Evolutionary conservation across 2,113 vertebrate species (phyloP), one percentile per base, ranked within the genome.

Genomic region (Gorilla gorilla): DNA sequence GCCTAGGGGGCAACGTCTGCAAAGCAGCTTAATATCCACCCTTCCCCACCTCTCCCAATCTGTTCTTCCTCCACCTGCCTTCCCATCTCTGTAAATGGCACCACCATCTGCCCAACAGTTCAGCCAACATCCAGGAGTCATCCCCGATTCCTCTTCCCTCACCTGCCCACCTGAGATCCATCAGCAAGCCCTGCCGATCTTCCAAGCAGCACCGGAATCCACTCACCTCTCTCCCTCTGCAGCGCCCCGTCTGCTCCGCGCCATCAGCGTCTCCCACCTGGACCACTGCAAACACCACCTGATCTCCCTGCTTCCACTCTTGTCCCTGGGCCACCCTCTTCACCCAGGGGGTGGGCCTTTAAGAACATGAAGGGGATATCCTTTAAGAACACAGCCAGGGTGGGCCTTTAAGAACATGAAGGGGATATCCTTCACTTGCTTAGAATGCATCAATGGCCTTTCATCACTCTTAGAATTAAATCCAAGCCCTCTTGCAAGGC

Each of bases 221-320:
- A 8, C 17, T 35, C 43, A 30, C 35, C 8, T 16, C 13, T 20
- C 30, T 13, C 22, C 57, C 35, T 78, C 45, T 35, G 30, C 3
- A 59, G 35, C 1, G 1, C n/a, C 18, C 68, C 4, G 7, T 8
- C 55, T 45, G 43, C 70, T 68, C 25, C 8, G 1, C 0, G 0
- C 18, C 3, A 0, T 27, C 45, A 8, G 30, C 72, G 17, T 8
- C 57, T 18, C 13, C 12, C 3, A 16, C 40, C 14, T 27, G 43
- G 30, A 12, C 73, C 22, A 5, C 73, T 4, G 30, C 30, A 50
- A 27, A 17, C 2, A 9, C 75, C 45, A 5, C 8, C 16, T 1
- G 17, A 17, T 35, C 75, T 30, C 75, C 16, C 45, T 32, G 8
- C 75, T 50, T 78, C 45, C 2, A 2, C n/a, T 38, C 72, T 50